A percentile compares a stretch with the other conserved stretches of the same genome.
These are phyloP conservation scores for Morone saxatilis DNA, from an alignment of 2,113 vertebrate genomes.

Conservation along the genomic window DNA sequence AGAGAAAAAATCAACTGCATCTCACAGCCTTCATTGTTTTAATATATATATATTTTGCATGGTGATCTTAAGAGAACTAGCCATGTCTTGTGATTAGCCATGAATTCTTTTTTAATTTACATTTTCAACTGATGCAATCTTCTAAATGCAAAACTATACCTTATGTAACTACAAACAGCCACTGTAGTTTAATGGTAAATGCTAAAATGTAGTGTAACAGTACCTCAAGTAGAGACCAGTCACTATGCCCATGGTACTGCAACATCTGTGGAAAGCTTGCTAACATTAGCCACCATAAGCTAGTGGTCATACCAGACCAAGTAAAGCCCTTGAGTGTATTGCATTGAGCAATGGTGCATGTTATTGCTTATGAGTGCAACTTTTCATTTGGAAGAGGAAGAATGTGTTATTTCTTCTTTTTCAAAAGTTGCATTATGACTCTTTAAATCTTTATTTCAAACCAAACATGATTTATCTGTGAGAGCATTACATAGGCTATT, in stretches of 20 bases:
- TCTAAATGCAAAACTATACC: background rate
- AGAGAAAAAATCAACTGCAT: no score
- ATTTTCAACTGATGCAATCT: background rate
- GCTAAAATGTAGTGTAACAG: background rate
- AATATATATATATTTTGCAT: no score
- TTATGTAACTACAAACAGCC: background rate
- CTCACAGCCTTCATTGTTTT: no score
- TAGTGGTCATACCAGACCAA: background rate
- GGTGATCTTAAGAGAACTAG: no score
- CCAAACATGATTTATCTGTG: background rate
- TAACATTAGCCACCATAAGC: background rate
- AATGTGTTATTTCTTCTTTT: background rate
- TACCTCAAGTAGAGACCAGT: background rate
- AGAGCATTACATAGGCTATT: background rate
- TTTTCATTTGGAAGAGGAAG: background rate
- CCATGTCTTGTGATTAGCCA: background rate
- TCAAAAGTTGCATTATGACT: background rate
- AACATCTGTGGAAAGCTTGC: background rate
- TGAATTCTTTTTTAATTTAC: background rate
- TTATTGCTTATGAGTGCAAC: background rate
- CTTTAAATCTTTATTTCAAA: background rate
- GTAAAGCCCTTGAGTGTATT: background rate
- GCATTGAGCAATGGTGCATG: background rate
- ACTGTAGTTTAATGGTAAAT: background rate
- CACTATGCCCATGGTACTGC: background rate